Percentiles rank a stretch among this genome's conserved stretches.
phyloP scores from a whole-genome alignment of 2,797 vertebrate genomes.

The Pygocentrus nattereri region DNA sequence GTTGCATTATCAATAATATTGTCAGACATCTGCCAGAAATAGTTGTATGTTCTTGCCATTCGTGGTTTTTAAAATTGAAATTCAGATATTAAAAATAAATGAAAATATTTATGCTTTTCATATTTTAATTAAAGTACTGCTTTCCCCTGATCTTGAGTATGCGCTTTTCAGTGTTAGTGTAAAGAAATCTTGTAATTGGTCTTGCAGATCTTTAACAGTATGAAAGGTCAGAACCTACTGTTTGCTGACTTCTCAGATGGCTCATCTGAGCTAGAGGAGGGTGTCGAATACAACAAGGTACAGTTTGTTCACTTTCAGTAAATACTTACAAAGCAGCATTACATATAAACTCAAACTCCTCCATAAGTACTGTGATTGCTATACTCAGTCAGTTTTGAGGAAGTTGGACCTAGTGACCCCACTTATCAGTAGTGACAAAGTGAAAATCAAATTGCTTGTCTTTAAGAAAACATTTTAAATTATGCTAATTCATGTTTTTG shows the following conservation, averaged over 20 bases:
- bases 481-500: no score
- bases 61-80: no score
- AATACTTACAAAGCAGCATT: background rate
- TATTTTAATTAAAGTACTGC: background rate
- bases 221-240: slow-evolving; percentile 80
- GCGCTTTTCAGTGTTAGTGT: background rate
- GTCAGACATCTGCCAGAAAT: no score
- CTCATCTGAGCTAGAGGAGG: slow-evolving; percentile 83
- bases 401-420: no score
- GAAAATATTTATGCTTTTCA: background rate
- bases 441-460: background rate
- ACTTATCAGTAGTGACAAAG: background rate
- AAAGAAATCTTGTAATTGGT: background rate
- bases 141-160: background rate
- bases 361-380: no score
- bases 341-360: background rate
- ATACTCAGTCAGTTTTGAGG: no score
- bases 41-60: no score
- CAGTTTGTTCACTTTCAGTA: background rate
- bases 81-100: background rate
- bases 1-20: background rate
- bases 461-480: background rate
- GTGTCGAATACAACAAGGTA: slow-evolving; percentile 90
- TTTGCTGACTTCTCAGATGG: slow-evolving; percentile 86
- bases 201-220: slow-evolving; percentile 45